Evolutionary conservation across 1,140 invertebrate genomes (phyloP).

Genomic region (Caerostris extrusa): DNA sequence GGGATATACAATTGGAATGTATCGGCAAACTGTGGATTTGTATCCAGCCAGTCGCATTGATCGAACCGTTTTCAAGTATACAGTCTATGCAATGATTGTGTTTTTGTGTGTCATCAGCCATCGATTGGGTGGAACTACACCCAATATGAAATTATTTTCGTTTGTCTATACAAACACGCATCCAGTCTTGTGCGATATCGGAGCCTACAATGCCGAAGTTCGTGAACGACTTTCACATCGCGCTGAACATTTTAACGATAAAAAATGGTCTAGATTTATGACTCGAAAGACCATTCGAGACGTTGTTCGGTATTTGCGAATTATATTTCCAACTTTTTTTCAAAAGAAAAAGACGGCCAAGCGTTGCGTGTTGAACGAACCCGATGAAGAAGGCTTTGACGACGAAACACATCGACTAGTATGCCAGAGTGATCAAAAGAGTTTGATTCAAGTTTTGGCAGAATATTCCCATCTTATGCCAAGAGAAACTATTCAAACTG

Average conservation of each 20-base stretch:
- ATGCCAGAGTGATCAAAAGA: slow-evolving; percentile 5
- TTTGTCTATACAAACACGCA: background rate
- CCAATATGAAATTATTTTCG: slow-evolving; percentile 2
- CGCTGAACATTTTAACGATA: background rate
- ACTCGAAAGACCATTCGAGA: background rate
- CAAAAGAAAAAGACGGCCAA: slow-evolving; percentile 18
- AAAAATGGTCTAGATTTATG: slow-evolving; percentile 32
- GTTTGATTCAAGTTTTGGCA: background rate
- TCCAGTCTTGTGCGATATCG: slow-evolving; percentile 5
- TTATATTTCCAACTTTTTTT: background rate
- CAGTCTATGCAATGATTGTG: background rate
- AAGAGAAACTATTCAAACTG: background rate
- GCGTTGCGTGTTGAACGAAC: background rate
- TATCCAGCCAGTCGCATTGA: background rate
- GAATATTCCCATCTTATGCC: slow-evolving; percentile 10
- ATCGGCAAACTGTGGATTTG: background rate
- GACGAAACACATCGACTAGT: background rate
- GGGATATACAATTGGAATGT: slow-evolving; percentile 30
- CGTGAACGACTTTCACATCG: background rate
- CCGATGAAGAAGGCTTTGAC: background rate
- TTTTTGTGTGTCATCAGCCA: background rate
- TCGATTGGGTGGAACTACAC: background rate
- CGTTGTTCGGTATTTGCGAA: background rate
- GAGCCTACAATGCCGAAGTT: background rate
- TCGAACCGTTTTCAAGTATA: background rate